Conservation (phyloP, 1,140 invertebrate genomes). For the Heliconius nattereri region DNA sequence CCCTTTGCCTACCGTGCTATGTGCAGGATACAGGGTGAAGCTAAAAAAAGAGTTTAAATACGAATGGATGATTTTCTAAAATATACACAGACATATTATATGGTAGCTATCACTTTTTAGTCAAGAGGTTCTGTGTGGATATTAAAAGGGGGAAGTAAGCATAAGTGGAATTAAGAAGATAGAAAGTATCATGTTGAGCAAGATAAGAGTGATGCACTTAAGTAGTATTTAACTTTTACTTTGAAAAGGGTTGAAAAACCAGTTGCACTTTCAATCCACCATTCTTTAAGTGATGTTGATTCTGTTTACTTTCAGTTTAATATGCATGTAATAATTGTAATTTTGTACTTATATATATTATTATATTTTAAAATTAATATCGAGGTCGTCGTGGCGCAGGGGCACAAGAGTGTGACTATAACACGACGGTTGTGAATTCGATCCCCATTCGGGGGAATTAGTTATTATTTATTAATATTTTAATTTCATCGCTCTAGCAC, state of each 20-base stretch:
- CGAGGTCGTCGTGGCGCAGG: too few species aligned
- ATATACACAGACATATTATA: background rate
- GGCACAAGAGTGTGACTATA: too few species aligned
- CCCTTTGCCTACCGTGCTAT: too few species aligned
- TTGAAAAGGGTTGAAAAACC: conserved; percentile 17
- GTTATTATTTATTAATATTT: too few species aligned
- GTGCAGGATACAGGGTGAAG: too few species aligned
- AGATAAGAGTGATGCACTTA: conserved; percentile 17
- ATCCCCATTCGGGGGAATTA: too few species aligned
- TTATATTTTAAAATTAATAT: too few species aligned
- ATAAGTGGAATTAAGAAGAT: conserved; percentile 9
- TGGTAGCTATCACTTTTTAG: background rate
- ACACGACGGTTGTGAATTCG: too few species aligned
- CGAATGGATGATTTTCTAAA: background rate
- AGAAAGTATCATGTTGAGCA: background rate
- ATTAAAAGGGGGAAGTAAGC: conserved; percentile 1
- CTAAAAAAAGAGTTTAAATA: background rate
- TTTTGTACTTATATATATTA: background rate
- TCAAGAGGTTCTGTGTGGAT: background rate
- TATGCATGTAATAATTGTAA: background rate
- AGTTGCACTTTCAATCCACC: conserved; percentile 7
- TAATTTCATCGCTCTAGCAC: too few species aligned
- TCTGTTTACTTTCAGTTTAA: background rate
- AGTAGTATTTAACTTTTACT: conserved; percentile 14
- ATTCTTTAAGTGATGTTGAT: background rate